These are phyloP conservation scores for Sipha flava DNA, from an alignment of 1,140 invertebrate species.

Conservation along the genomic window DNA sequence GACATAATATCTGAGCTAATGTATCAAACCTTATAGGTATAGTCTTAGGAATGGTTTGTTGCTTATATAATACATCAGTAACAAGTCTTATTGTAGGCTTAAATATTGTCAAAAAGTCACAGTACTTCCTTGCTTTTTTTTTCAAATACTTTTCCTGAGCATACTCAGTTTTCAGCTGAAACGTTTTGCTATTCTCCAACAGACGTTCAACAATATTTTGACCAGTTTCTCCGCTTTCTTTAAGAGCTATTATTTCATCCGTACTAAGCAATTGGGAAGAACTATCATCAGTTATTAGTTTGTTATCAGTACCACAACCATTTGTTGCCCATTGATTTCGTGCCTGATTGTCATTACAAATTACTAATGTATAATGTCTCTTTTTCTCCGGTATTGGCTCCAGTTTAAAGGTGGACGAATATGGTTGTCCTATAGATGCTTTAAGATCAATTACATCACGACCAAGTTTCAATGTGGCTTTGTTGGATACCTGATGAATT, in stretches of 20 bases:
- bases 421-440: conserved; percentile 60
- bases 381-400: conserved; percentile 52
- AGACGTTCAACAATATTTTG: conserved; percentile 77
- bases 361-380: conserved; percentile 51
- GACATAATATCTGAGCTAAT: conserved; percentile 74
- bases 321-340: conserved; percentile 41
- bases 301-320: conserved; percentile 65
- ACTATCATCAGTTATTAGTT: conserved; percentile 72
- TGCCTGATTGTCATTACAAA: conserved; percentile 47
- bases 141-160: conserved; percentile 90
- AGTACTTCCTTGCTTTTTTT: conserved; percentile 89
- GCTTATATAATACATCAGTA: conserved; percentile 61
- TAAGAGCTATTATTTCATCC: conserved; percentile 69
- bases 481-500: conserved; percentile 33
- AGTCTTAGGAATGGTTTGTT: conserved; percentile 63
- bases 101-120: conserved; percentile 63
- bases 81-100: conserved; percentile 66
- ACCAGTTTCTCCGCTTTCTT: conserved; percentile 62
- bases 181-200: conserved; percentile 81
- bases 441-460: conserved; percentile 62
- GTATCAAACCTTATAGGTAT: conserved; percentile 74
- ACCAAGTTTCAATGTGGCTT: conserved; percentile 51
- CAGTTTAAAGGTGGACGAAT: conserved; percentile 73
- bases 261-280: conserved; percentile 76
- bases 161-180: conserved; percentile 78